Percentiles rank a stretch among this genome's conserved stretches.
Conservation (phyloP, 2,888 invertebrate species). For the Cryptosula pallasiana region DNA sequence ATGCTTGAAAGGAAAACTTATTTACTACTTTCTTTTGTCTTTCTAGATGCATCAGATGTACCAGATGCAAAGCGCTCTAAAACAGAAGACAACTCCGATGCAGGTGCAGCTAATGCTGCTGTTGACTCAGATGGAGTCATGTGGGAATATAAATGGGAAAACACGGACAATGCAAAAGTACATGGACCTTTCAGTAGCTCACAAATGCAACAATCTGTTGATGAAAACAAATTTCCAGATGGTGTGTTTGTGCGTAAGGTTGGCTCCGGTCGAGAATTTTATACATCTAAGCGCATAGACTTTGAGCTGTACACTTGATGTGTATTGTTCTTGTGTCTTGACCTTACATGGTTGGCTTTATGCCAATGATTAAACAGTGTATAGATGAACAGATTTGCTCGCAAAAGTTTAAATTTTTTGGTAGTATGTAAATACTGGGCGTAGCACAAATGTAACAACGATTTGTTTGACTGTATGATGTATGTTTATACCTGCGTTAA, state of each 20-base stretch:
- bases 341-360: too few species aligned
- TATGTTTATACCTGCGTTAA: too few species aligned
- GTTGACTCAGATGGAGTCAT: conserved; percentile 53
- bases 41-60: background rate
- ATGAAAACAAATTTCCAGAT: conserved; percentile 71
- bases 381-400: too few species aligned
- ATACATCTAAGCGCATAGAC: conserved; percentile 81
- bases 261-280: conserved; percentile 63
- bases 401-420: too few species aligned
- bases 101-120: background rate
- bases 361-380: too few species aligned
- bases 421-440: too few species aligned
- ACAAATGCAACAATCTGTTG: conserved; percentile 83
- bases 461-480: too few species aligned
- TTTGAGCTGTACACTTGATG: conserved; percentile 72
- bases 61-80: conserved; percentile 8
- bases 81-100: background rate
- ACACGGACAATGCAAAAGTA: conserved; percentile 66
- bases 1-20: too few species aligned
- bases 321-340: too few species aligned
- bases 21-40: too few species aligned
- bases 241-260: conserved; percentile 77
- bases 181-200: conserved; percentile 78
- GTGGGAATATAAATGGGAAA: conserved; percentile 90
- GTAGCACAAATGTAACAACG: too few species aligned